Conservation (phyloP, 2,888 invertebrate genomes). For the Drosophila buzzatii region DNA sequence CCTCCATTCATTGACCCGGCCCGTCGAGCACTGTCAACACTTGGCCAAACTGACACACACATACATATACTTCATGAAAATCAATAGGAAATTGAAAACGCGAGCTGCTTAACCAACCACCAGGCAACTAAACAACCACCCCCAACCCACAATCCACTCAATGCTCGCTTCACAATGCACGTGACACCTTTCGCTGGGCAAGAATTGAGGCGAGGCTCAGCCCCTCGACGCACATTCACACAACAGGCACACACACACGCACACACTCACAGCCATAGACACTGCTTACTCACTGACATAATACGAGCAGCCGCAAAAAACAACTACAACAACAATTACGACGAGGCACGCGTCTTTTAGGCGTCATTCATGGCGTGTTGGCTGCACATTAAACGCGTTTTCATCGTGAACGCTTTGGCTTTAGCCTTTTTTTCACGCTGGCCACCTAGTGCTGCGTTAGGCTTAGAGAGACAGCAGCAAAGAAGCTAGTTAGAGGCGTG, state of each 20-base stretch:
- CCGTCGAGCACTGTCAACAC: slow-evolving; percentile 62
- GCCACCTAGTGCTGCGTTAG: not conserved
- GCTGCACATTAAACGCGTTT: slow-evolving; percentile 65
- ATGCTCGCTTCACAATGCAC: slow-evolving; percentile 33
- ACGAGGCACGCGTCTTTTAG: slow-evolving; percentile 73
- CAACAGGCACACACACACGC: not conserved
- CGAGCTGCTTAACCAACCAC: slow-evolving; percentile 40
- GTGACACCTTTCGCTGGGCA: slow-evolving; percentile 61
- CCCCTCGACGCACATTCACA: not conserved
- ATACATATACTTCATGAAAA: slow-evolving; percentile 30
- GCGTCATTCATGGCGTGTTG: slow-evolving; percentile 83
- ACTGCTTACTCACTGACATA: slow-evolving; percentile 44
- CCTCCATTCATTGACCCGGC: slow-evolving; percentile 56
- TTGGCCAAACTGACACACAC: slow-evolving; percentile 22
- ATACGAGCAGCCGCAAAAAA: slow-evolving; percentile 32
- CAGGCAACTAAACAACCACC: slow-evolving; percentile 1
- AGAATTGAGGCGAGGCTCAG: slow-evolving; percentile 36
- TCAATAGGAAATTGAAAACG: slow-evolving; percentile 59
- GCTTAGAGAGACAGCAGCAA: not conserved
- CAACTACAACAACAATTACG: slow-evolving; percentile 37
- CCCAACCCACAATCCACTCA: not conserved
- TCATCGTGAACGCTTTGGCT: slow-evolving; percentile 31
- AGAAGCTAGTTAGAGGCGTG: not conserved
- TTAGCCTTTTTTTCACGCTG: slow-evolving; percentile 8
- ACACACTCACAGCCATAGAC: not conserved